Evolutionary conservation across 2,797 vertebrate species (phyloP).

Genomic region (Sparus aurata): DNA sequence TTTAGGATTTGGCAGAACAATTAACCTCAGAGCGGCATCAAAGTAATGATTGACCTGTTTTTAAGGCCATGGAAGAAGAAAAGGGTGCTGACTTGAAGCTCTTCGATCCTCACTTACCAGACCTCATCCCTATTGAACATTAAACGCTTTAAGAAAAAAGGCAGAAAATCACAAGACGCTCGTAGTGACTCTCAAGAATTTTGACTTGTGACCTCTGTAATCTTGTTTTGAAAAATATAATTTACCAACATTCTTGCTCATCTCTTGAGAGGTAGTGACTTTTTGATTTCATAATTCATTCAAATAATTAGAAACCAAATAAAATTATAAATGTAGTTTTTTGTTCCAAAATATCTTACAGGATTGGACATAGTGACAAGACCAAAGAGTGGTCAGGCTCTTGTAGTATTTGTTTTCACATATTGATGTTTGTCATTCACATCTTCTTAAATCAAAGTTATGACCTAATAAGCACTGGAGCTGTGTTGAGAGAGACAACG

Average conservation of each 20-base stretch:
- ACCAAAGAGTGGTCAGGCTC: neutral
- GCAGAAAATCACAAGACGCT: neutral
- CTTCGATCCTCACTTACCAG: neutral
- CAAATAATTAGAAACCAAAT: no score
- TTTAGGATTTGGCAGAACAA: neutral
- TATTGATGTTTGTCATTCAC: neutral
- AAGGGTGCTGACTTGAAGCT: no score
- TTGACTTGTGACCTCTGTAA: constrained; percentile 14
- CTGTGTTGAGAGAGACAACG: constrained; percentile 1
- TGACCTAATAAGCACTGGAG: no score
- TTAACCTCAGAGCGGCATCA: constrained; percentile 1
- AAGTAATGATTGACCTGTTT: neutral
- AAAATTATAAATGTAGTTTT: neutral
- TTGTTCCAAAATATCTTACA: neutral
- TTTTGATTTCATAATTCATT: no score
- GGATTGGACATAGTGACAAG: no score
- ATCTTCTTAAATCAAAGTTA: neutral
- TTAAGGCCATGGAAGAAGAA: neutral
- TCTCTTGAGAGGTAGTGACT: neutral
- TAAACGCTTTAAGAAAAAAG: neutral
- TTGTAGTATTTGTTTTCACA: no score
- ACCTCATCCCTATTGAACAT: neutral
- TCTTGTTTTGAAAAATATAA: constrained; percentile 22
- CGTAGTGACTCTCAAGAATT: neutral
- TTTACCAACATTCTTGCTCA: neutral